Percentiles rank a stretch among this genome's conserved stretches.
phyloP scores from a whole-genome alignment of 2,888 invertebrate species.

The Drosophila fulvimacula region DNA sequence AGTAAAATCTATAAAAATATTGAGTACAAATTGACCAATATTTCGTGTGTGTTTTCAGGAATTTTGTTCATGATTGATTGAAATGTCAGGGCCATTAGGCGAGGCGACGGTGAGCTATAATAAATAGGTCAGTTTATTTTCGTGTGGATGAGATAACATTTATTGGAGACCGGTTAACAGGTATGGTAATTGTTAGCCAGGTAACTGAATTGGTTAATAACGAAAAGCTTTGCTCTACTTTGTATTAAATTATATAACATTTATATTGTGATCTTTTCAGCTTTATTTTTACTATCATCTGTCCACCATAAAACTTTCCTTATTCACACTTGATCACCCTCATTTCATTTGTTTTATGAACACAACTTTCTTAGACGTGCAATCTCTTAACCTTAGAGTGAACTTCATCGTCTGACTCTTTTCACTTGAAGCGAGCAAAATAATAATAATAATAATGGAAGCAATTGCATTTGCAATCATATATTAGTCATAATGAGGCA shows the following conservation, averaged over 20 bases:
- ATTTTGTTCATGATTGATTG: conserved; percentile 54
- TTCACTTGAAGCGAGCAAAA: conserved; percentile 33
- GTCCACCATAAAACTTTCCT: conserved; percentile 7
- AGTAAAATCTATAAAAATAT: conserved; percentile 50
- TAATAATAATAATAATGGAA: conserved; percentile 13
- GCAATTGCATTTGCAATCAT: conserved; percentile 25
- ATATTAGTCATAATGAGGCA: conserved; percentile 59
- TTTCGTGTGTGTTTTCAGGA: background rate
- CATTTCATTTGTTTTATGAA: background rate
- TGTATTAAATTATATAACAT: background rate
- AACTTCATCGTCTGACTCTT: conserved; percentile 42
- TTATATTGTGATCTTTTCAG: background rate
- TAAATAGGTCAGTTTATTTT: conserved; percentile 60
- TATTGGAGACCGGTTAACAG: conserved; percentile 3
- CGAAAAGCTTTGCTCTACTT: background rate
- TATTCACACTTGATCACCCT: conserved; percentile 2
- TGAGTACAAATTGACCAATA: conserved; percentile 7
- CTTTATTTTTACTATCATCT: background rate
- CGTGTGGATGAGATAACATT: conserved; percentile 4
- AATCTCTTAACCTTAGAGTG: conserved; percentile 31
- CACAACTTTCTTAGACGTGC: conserved; percentile 24
- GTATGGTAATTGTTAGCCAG: background rate
- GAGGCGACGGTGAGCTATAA: background rate
- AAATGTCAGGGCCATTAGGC: conserved; percentile 67
- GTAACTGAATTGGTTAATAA: background rate